These are phyloP conservation scores for Ceramica pisi DNA, from an alignment of 2,888 invertebrate genomes.

Conservation along the genomic window DNA sequence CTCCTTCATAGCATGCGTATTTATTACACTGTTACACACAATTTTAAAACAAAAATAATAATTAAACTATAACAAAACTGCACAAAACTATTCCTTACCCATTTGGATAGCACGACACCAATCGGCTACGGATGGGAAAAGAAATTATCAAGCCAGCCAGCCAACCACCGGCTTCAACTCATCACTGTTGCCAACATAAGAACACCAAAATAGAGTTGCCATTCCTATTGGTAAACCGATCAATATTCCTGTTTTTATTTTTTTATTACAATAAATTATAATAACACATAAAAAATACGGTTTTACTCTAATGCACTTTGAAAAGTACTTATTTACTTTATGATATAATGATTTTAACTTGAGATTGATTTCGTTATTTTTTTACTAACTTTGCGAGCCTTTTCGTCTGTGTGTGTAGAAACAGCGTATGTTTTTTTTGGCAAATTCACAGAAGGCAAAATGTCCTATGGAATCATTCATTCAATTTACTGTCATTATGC, in stretches of 20 bases:
- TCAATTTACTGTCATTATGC: slow-evolving; percentile 39
- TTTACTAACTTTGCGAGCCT: background rate
- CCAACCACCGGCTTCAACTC: slow-evolving; percentile 83
- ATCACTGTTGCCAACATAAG: slow-evolving; percentile 79
- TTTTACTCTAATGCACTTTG: too few species aligned
- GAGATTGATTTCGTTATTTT: background rate
- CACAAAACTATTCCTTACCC: slow-evolving; percentile 90
- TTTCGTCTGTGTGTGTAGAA: slow-evolving; percentile 3
- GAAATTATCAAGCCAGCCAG: slow-evolving; percentile 81
- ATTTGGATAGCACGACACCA: slow-evolving; percentile 90
- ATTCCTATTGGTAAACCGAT: slow-evolving; percentile 17
- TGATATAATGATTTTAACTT: background rate
- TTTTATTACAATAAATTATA: background rate
- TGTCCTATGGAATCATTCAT: slow-evolving; percentile 21
- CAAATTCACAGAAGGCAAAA: background rate
- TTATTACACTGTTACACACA: slow-evolving; percentile 77
- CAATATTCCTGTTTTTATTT: background rate
- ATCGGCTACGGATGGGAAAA: slow-evolving; percentile 91
- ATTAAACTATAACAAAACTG: slow-evolving; percentile 77
- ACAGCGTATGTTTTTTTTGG: background rate
- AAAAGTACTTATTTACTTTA: background rate
- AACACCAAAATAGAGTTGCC: slow-evolving; percentile 72
- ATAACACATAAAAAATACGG: too few species aligned
- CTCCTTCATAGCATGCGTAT: slow-evolving; percentile 72
- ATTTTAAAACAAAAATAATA: slow-evolving; percentile 72